phyloP scores from a whole-genome alignment of 2,888 invertebrate species.

The Dichetophora obliterata region DNA sequence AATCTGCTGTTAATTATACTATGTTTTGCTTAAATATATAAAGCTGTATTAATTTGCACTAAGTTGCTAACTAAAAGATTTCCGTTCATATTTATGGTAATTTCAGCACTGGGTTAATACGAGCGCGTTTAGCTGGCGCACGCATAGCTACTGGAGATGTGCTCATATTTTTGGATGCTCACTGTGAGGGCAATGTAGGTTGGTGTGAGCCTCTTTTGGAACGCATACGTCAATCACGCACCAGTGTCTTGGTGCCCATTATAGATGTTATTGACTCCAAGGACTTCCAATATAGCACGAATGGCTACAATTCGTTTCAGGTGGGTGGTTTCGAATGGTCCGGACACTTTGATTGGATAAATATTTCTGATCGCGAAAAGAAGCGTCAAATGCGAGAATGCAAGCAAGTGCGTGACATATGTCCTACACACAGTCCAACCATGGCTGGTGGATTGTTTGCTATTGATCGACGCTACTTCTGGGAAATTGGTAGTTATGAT shows the following conservation, averaged over 20 bases:
- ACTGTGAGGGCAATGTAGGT: constrained; percentile 85
- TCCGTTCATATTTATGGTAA: constrained; percentile 32
- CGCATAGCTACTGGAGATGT: constrained; percentile 83
- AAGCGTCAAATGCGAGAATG: constrained; percentile 64
- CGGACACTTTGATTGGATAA: constrained; percentile 94
- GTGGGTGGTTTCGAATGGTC: constrained; percentile 76
- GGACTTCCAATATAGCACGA: constrained; percentile 69
- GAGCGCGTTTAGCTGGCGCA: constrained; percentile 91
- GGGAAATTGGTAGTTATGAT: constrained; percentile 96
- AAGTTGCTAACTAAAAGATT: neutral
- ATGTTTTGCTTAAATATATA: neutral
- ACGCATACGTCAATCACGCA: constrained; percentile 83
- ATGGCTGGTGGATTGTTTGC: constrained; percentile 99
- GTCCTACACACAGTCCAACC: constrained; percentile 82
- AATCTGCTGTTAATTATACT: neutral
- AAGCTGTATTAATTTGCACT: neutral
- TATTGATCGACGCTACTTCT: constrained; percentile 92
- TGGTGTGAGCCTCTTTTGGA: constrained; percentile 93
- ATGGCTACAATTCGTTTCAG: constrained; percentile 69
- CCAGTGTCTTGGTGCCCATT: constrained; percentile 90
- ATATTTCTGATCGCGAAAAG: constrained; percentile 66
- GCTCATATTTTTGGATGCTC: constrained; percentile 90
- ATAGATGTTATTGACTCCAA: constrained; percentile 91
- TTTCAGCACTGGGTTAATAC: constrained; percentile 84
- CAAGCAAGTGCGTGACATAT: constrained; percentile 61